Evolutionary conservation across 2,888 invertebrate species (phyloP).

Genomic region (Linnaemya tessellans): DNA sequence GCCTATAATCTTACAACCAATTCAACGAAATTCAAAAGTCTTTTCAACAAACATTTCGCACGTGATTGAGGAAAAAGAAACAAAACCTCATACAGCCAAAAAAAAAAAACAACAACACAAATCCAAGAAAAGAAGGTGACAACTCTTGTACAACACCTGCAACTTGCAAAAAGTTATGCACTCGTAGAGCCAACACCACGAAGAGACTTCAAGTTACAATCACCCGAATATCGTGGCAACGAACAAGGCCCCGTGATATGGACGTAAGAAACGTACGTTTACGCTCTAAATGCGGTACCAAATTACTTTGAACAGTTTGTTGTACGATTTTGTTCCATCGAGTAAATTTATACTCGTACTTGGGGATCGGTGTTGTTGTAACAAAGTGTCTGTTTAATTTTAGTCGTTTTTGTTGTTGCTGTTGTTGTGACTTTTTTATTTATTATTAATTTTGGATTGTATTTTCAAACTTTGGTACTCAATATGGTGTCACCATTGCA

Average conservation of each 20-base stretch:
- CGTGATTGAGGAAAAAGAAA: slow-evolving; percentile 11
- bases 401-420: slow-evolving; percentile 36
- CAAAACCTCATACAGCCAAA: not conserved
- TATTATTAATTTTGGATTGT: slow-evolving; percentile 49
- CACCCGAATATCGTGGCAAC: slow-evolving; percentile 12
- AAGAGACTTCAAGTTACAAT: slow-evolving; percentile 19
- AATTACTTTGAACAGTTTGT: slow-evolving; percentile 54
- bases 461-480: slow-evolving; percentile 56
- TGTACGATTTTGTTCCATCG: slow-evolving; percentile 12
- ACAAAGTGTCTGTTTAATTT: slow-evolving; percentile 46
- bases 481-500: slow-evolving; percentile 63
- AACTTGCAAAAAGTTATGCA: slow-evolving; percentile 31
- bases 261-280: slow-evolving; percentile 38
- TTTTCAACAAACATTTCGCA: slow-evolving; percentile 29
- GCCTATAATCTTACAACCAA: slow-evolving; percentile 27
- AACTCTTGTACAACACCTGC: slow-evolving; percentile 72
- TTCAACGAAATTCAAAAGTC: slow-evolving; percentile 31
- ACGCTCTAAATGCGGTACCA: slow-evolving; percentile 51
- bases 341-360: slow-evolving; percentile 29
- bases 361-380: slow-evolving; percentile 31
- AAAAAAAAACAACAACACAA: not conserved
- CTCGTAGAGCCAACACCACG: not conserved
- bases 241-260: not conserved
- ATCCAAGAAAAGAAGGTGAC: slow-evolving; percentile 63
- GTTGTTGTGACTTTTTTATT: slow-evolving; percentile 5